phyloP scores from a whole-genome alignment of 2,113 vertebrate species.

The Pteruthius melanotis region DNA sequence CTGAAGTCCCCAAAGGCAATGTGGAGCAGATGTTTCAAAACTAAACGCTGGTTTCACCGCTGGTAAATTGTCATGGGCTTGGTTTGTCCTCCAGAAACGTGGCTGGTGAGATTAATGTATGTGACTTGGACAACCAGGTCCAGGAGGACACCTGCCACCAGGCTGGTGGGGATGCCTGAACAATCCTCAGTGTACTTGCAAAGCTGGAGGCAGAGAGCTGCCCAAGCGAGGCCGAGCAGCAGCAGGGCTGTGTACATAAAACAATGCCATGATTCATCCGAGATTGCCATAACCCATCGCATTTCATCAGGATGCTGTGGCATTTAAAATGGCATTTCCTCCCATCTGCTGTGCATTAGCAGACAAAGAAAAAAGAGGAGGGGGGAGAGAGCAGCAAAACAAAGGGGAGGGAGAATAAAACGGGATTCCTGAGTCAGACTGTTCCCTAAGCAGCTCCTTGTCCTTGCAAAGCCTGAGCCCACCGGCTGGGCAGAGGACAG shows the following conservation, averaged over 20 bases:
- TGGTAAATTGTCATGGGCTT: background rate
- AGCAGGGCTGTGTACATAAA: background rate
- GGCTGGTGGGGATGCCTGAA: background rate
- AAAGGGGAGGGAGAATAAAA: background rate
- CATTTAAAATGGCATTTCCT: constrained; percentile 73
- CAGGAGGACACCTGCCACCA: background rate
- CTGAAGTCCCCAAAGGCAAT: background rate
- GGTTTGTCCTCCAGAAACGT: background rate
- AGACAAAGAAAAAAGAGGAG: constrained; percentile 53
- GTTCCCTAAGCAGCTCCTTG: background rate
- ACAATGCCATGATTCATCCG: constrained; percentile 43
- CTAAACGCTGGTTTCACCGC: background rate
- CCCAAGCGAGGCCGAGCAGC: background rate
- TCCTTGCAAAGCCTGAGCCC: background rate
- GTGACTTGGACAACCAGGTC: background rate
- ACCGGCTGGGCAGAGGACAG: background rate
- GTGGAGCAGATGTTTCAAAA: background rate
- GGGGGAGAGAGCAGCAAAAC: constrained; percentile 32
- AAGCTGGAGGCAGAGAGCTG: background rate
- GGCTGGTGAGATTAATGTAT: background rate
- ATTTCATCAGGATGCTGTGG: constrained; percentile 49
- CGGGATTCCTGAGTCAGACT: background rate
- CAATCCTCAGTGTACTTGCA: background rate
- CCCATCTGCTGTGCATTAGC: constrained; percentile 64
- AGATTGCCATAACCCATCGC: constrained; percentile 53